Base-by-base conservation (phyloP, 2,113 vertebrate species). In the Eleginops maclovinus region DNA sequence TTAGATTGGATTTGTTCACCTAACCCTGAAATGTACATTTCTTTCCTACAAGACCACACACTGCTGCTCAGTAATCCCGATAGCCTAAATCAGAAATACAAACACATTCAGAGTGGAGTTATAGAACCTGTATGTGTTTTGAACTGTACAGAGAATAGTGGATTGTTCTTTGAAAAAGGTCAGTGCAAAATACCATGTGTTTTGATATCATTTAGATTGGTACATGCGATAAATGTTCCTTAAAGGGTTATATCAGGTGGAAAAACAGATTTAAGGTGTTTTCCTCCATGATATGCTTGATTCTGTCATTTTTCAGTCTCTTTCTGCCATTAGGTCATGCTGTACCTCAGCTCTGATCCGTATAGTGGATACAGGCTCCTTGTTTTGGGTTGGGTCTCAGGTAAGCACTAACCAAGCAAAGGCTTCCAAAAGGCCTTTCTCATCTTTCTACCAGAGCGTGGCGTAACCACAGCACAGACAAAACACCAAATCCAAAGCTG, bases 401-500 rank as follows among this genome's bases (percentile, higher is more conserved):
- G 75, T 79, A 24, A 70, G 46, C 62, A 4, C 62, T 53, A 43
- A 31, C 65, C 63, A 24, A 72, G 74, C 44, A 14, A 46, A 58
- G n/a, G n/a, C 64, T 43, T 31, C 63, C 65, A 53, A 71, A 71
- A 61, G 65, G 62, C 46, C 72, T 79, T 70, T 86, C 81, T 84
- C 79, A 80, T 77, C 82, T 88, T 72, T 81, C 69, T 68, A 83
- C 79, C 75, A 46, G 86, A 81, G 89, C 84, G 81, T 80, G 81
- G 84, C 81, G 53, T 72, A 83, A 88, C 87, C 13, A 26, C 79
- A 9, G 75, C 73, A 14, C 84, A 93, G 91, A 91, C 91, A 89
- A 88, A 94, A 93, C 89, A 93, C 47, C 83, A 55, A 55, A 80
- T 72, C 84, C 76, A 78, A 69, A 74, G 79, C 75, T 51, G 76